Evolutionary conservation across 2,113 vertebrate species (phyloP).

Genomic region (Perognathus longimembris): DNA sequence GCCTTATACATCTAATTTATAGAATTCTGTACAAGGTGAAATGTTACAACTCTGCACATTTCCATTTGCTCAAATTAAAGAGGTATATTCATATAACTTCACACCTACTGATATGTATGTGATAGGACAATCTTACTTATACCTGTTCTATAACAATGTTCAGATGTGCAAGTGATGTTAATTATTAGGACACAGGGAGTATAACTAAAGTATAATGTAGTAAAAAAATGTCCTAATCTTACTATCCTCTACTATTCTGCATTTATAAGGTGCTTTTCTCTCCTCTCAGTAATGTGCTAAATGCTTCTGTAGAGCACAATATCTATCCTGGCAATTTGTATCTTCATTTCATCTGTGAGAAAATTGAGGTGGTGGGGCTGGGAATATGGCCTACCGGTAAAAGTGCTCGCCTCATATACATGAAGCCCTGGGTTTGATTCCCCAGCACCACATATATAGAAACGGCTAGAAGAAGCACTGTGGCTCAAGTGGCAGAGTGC

Average conservation of each 20-base stretch:
- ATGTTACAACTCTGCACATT: background rate
- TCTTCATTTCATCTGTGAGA: background rate
- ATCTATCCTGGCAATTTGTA: background rate
- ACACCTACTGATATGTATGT: background rate
- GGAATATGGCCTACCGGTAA: too few species aligned
- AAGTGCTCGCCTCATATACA: too few species aligned
- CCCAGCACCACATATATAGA: too few species aligned
- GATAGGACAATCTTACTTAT: constrained; percentile 12
- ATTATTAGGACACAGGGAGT: background rate
- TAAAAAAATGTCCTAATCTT: background rate
- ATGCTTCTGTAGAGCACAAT: background rate
- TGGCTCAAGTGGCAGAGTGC: too few species aligned
- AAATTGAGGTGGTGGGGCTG: background rate
- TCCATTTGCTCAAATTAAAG: constrained; percentile 30
- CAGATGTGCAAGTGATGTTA: background rate
- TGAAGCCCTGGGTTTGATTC: too few species aligned
- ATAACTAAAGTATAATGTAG: background rate
- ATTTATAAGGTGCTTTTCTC: background rate
- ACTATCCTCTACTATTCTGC: background rate
- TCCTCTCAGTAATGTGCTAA: background rate
- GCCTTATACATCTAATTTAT: background rate
- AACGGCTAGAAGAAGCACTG: too few species aligned
- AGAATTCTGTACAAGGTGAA: background rate
- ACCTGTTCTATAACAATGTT: background rate
- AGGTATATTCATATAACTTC: background rate